Percentiles rank a stretch among this genome's conserved stretches.
These are phyloP conservation scores for Chaenodraco wilsoni DNA, from an alignment of 2,797 vertebrate genomes.

Conservation along the genomic window DNA sequence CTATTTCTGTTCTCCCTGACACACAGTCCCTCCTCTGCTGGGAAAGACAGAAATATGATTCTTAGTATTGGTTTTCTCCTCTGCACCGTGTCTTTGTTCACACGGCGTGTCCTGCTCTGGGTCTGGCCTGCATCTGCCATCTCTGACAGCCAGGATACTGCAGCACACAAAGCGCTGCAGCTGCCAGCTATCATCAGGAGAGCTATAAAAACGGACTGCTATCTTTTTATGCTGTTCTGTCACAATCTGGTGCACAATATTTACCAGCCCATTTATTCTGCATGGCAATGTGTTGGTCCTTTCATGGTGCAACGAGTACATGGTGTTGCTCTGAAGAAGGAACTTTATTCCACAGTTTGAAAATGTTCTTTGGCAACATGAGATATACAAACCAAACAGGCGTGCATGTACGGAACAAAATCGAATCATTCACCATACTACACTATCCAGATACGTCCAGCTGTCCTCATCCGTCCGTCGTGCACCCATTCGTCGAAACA, in stretches of 20 bases:
- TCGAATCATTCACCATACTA: neutral
- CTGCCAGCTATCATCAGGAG: slow-evolving; percentile 26
- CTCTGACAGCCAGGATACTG: slow-evolving; percentile 34
- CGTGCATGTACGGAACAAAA: neutral
- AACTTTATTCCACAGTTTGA: neutral
- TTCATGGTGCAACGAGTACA: neutral
- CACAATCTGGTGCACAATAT: slow-evolving; percentile 14
- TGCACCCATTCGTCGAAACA: neutral
- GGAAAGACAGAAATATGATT: slow-evolving; percentile 41
- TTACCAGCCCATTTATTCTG: slow-evolving; percentile 1
- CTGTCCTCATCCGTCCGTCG: slow-evolving; percentile 1
- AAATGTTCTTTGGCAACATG: neutral
- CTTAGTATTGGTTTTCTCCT: slow-evolving; percentile 10
- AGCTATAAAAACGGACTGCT: slow-evolving; percentile 28
- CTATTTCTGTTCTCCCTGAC: slow-evolving; percentile 24
- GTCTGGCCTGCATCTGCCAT: slow-evolving; percentile 42
- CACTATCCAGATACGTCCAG: slow-evolving; percentile 1
- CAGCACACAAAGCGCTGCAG: slow-evolving; percentile 43
- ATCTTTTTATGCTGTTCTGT: neutral
- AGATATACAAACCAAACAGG: neutral
- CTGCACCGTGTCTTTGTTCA: slow-evolving; percentile 25
- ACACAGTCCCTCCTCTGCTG: slow-evolving; percentile 18
- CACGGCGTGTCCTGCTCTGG: slow-evolving; percentile 19
- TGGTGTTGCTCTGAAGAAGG: neutral
- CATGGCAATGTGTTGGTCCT: neutral